These are phyloP conservation scores for Lycorma delicatula DNA, from an alignment of 1,140 invertebrate genomes.

Conservation along the genomic window DNA sequence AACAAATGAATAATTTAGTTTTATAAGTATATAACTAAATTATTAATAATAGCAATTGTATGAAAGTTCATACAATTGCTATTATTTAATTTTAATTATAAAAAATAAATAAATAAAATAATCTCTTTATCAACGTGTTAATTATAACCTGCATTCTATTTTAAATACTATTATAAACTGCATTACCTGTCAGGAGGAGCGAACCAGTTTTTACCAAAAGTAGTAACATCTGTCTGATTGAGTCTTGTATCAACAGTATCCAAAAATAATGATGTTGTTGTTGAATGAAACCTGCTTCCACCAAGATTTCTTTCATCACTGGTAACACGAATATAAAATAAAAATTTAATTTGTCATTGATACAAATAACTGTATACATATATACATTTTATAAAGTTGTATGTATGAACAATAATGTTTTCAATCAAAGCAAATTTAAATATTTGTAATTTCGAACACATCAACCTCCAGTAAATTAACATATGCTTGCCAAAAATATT, in stretches of 20 bases:
- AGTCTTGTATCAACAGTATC: background rate
- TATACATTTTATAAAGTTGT: background rate
- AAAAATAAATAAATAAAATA: background rate
- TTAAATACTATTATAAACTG: background rate
- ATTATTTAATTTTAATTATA: background rate
- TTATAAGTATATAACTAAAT: background rate
- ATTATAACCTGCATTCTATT: too few species aligned
- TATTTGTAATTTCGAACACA: too few species aligned
- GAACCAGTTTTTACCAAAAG: too few species aligned
- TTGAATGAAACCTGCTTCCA: background rate
- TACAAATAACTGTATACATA: background rate
- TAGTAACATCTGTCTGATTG: background rate
- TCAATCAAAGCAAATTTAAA: too few species aligned
- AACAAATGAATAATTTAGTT: background rate
- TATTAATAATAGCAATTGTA: background rate
- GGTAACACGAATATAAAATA: background rate
- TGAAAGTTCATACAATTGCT: background rate
- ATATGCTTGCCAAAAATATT: too few species aligned
- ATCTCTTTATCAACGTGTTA: background rate
- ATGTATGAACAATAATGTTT: background rate
- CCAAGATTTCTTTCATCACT: conserved; percentile 1
- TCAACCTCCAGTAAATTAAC: too few species aligned
- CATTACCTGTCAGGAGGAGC: conserved; percentile 1
- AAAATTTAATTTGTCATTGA: background rate
- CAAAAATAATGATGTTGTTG: background rate